Conservation (phyloP, 2,797 vertebrate species). For the Sebastes miniatus region DNA sequence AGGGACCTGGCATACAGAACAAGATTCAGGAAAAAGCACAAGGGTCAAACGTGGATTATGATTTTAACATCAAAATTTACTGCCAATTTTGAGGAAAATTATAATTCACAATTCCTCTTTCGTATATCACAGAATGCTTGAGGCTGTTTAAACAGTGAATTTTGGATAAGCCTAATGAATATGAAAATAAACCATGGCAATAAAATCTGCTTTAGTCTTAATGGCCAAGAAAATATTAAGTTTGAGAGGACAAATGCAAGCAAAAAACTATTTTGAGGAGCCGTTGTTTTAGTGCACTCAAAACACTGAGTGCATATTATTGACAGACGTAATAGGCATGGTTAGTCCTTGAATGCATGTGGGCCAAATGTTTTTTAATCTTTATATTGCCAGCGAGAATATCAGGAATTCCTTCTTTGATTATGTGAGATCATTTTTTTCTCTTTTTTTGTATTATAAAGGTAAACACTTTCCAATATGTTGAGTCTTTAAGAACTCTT, state of each 20-base stretch:
- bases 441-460: no score
- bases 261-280: neutral
- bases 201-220: no score
- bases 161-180: no score
- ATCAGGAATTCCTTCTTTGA: neutral
- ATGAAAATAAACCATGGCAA: no score
- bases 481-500: neutral
- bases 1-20: constrained; percentile 64
- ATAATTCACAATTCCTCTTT: no score
- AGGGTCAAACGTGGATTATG: neutral
- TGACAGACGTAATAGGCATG: neutral
- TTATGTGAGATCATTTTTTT: neutral
- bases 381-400: neutral
- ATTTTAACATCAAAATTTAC: neutral
- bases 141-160: no score
- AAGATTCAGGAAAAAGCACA: neutral
- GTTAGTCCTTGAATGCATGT: neutral
- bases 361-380: neutral
- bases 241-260: neutral
- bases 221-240: no score
- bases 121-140: no score
- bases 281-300: neutral
- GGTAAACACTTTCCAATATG: no score
- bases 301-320: neutral
- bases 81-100: no score